These are phyloP conservation scores for Oryzaephilus surinamensis DNA, from an alignment of 1,140 invertebrate genomes.

Conservation along the genomic window DNA sequence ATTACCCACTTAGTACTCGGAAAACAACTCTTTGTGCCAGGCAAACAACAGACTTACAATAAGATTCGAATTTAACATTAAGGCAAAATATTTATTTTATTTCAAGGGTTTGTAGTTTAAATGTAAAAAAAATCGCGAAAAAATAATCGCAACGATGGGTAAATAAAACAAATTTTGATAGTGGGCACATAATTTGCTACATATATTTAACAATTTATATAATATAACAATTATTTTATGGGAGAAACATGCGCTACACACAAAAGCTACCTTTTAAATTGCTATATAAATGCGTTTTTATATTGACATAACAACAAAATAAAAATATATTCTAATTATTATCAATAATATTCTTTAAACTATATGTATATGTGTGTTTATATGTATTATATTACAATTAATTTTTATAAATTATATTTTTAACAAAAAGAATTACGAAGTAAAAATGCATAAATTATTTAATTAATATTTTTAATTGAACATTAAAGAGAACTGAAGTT, in stretches of 20 bases:
- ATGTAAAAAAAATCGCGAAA: slow-evolving; percentile 3
- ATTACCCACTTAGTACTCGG: too few relatives aligned
- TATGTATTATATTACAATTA: not conserved
- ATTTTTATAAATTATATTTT: not conserved
- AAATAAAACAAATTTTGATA: not conserved
- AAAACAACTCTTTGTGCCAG: too few relatives aligned
- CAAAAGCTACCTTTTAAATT: slow-evolving; percentile 24
- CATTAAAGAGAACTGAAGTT: not conserved
- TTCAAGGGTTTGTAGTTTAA: not conserved
- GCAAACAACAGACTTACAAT: too few relatives aligned
- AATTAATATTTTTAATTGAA: slow-evolving; percentile 1
- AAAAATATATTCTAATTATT: not conserved
- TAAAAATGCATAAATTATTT: slow-evolving; percentile 1
- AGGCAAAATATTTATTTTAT: slow-evolving; percentile 8
- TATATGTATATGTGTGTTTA: not conserved
- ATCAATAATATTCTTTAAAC: not conserved
- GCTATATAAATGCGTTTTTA: slow-evolving; percentile 12
- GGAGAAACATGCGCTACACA: slow-evolving; percentile 29
- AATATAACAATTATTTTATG: slow-evolving; percentile 30
- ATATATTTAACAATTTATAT: slow-evolving; percentile 33
- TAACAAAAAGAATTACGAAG: not conserved
- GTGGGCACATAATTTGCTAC: slow-evolving; percentile 27
- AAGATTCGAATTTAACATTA: slow-evolving; percentile 5
- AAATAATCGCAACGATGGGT: too few relatives aligned
- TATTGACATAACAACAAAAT: not conserved